Percentiles rank a stretch among this genome's conserved stretches.
These are phyloP conservation scores for Hypena proboscidalis DNA, from an alignment of 2,888 invertebrate genomes.

Conservation along the genomic window DNA sequence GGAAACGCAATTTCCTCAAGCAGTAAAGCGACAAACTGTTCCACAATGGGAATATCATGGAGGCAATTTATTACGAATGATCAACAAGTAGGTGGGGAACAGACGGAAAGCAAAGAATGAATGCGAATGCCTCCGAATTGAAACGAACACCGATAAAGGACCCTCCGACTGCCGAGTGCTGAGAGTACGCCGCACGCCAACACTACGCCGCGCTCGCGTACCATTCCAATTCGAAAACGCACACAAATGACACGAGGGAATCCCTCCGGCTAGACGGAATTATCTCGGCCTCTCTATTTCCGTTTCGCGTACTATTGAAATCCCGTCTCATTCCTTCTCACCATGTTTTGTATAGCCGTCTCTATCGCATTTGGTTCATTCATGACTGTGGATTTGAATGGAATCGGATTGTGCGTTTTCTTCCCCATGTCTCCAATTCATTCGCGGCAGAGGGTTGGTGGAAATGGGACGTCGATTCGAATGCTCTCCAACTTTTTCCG, in stretches of 20 bases:
- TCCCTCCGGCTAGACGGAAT: slow-evolving; percentile 85
- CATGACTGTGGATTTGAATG: slow-evolving; percentile 82
- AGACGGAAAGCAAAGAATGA: slow-evolving; percentile 76
- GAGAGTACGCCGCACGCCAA: slow-evolving; percentile 67
- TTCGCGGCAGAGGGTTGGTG: slow-evolving; percentile 54
- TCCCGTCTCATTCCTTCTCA: slow-evolving; percentile 66
- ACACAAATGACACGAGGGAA: slow-evolving; percentile 85
- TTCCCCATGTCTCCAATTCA: slow-evolving; percentile 58
- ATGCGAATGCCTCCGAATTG: slow-evolving; percentile 56
- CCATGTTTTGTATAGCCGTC: slow-evolving; percentile 51
- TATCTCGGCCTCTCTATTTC: slow-evolving; percentile 83
- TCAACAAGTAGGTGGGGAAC: slow-evolving; percentile 84
- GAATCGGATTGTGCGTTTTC: slow-evolving; percentile 69
- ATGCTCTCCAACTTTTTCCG: slow-evolving; percentile 7
- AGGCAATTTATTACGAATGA: slow-evolving; percentile 84
- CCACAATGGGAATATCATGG: slow-evolving; percentile 84
- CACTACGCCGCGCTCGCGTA: slow-evolving; percentile 74
- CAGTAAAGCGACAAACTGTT: slow-evolving; percentile 83
- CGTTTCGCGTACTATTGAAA: slow-evolving; percentile 84
- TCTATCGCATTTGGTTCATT: slow-evolving; percentile 83
- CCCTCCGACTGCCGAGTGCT: slow-evolving; percentile 59
- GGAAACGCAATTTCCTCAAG: slow-evolving; percentile 82
- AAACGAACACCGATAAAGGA: slow-evolving; percentile 62
- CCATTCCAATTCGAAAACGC: slow-evolving; percentile 80
- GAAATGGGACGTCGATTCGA: slow-evolving; percentile 55